Conservation (phyloP, 1,140 invertebrate genomes). For the Maconellicoccus hirsutus region DNA sequence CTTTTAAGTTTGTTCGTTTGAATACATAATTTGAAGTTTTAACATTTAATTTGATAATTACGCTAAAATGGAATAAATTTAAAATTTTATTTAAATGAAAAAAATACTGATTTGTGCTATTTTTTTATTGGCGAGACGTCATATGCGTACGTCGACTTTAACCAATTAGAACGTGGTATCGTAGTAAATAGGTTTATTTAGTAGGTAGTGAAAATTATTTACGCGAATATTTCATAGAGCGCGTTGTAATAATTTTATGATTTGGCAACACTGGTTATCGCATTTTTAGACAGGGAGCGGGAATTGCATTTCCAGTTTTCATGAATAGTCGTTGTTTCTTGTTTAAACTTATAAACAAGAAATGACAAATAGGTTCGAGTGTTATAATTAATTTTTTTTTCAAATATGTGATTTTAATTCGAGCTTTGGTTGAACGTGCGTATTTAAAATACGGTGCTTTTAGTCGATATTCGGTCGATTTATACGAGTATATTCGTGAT, state of each 20-base stretch:
- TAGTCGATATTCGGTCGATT: background rate
- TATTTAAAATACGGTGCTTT: background rate
- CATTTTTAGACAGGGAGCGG: background rate
- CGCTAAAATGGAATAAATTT: too few relatives aligned
- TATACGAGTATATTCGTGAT: background rate
- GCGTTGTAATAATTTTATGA: background rate
- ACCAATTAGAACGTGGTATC: background rate
- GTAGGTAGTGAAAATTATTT: background rate
- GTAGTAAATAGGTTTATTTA: background rate
- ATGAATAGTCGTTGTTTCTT: background rate
- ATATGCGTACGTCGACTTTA: background rate
- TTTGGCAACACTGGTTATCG: background rate
- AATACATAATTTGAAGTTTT: too few relatives aligned
- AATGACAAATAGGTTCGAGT: background rate
- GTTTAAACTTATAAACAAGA: background rate
- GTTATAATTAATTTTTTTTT: background rate
- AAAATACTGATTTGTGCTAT: too few relatives aligned
- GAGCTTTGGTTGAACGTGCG: background rate
- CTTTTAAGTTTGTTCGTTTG: too few relatives aligned
- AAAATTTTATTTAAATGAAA: too few relatives aligned
- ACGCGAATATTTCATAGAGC: background rate
- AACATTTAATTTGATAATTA: too few relatives aligned
- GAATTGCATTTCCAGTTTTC: slow-evolving; percentile 2
- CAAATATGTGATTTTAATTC: background rate
- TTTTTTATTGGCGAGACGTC: background rate